Evolutionary conservation across 2,888 invertebrate genomes (phyloP), one percentile per base, ranked within the genome.

Genomic region (Electrophaes corylata): DNA sequence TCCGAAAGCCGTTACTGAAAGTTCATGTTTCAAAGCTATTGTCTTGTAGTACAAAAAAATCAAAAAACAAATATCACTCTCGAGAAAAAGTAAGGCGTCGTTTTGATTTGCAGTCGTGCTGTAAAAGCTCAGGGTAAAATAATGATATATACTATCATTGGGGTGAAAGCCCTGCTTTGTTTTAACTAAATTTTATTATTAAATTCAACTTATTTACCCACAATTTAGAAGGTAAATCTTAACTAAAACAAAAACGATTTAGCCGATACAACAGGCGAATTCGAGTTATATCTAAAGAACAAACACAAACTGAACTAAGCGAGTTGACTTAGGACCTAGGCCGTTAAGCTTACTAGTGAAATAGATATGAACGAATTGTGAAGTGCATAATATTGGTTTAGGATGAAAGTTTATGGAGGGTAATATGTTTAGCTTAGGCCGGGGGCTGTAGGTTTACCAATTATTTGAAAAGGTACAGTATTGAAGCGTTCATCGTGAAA

Each of bases 311-410:
- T 41, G 0, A 35, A 23, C 43, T 51, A 14, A 18, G 11, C 8
- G 26, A 31, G 44, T 53, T 52, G 19, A 58, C 43, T 53, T 54
- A 54, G 46, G 46, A 55, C 55, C 18, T 46, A 57, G 37, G 52
- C 10, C 12, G 49, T 44, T 44, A 43, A 49, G 35, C 16, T 29
- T 48, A 29, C 11, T 23, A 47, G 33, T 16, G 8, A 33, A 46
- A 45, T 23, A 26, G 47, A 35, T 41, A 54, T 46, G 40, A 47
- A 35, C 43, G 23, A 45, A 26, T 47, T 19, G 43, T 35, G 18
- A 44, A 39, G 29, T 49, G 18, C 44, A 44, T 11, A 29, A 43
- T 55, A 44, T 56, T 56, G 37, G 53, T 26, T 54, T 40, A 54
- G 53, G 46, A 46, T 39, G 37, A 39, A 52, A 39, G 16, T 23